phyloP scores from a whole-genome alignment of 2,888 invertebrate species.

The Diarsia rubi region DNA sequence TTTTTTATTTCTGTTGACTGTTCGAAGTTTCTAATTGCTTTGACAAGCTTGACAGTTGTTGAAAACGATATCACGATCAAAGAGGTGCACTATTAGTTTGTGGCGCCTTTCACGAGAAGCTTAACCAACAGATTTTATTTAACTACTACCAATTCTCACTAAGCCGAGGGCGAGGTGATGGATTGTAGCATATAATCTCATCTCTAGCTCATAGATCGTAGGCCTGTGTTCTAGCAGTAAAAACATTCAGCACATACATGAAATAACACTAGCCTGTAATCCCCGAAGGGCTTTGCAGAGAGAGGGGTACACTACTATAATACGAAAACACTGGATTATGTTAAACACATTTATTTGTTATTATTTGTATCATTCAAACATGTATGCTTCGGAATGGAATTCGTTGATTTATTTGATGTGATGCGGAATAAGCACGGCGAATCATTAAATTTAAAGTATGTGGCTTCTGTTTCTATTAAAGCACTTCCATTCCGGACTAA shows the following conservation, averaged over 20 bases:
- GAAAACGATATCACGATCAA: neutral
- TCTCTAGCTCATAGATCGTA: neutral
- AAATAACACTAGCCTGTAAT: no score
- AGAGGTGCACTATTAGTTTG: conserved; percentile 9
- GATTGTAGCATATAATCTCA: neutral
- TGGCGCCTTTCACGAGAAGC: neutral
- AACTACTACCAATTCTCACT: neutral
- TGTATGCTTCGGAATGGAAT: conserved; percentile 7
- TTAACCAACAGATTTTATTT: neutral
- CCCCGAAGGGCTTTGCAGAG: no score
- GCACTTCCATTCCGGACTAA: conserved; percentile 33
- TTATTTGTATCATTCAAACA: conserved; percentile 3
- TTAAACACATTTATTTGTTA: conserved; percentile 35
- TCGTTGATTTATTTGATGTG: conserved; percentile 19
- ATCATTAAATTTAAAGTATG: conserved; percentile 34
- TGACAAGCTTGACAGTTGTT: conserved; percentile 12
- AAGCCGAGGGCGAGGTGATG: neutral
- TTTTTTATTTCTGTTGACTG: neutral
- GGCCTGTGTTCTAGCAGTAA: neutral
- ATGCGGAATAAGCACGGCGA: conserved; percentile 46
- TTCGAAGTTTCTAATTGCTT: conserved; percentile 11
- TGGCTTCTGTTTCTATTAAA: conserved; percentile 29
- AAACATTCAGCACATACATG: neutral
- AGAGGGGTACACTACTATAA: no score
- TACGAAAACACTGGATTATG: conserved; percentile 19